phyloP scores from a whole-genome alignment of 2,888 invertebrate genomes.

The Cactoblastis cactorum region DNA sequence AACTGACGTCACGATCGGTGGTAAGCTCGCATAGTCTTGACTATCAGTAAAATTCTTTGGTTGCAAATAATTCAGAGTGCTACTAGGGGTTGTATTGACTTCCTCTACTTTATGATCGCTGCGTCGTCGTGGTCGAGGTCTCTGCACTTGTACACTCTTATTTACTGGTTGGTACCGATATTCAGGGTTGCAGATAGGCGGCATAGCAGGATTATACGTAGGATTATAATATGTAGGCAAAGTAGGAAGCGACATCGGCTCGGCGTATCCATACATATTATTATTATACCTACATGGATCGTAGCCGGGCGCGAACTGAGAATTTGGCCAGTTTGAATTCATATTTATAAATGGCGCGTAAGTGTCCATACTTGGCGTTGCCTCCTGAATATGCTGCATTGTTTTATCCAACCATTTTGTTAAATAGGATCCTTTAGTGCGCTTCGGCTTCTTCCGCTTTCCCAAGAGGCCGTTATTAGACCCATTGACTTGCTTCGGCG shows the following conservation, averaged over 20 bases:
- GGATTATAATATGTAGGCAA: constrained; percentile 77
- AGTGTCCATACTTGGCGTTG: constrained; percentile 58
- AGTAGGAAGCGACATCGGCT: constrained; percentile 83
- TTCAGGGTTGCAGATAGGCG: constrained; percentile 50
- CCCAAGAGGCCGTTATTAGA: constrained; percentile 63
- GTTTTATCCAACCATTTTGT: constrained; percentile 76
- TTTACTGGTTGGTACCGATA: constrained; percentile 57
- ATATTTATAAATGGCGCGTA: constrained; percentile 55
- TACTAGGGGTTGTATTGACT: constrained; percentile 42
- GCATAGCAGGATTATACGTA: constrained; percentile 54
- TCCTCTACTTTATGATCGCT: constrained; percentile 54
- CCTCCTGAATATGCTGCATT: constrained; percentile 63
- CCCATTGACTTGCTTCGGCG: constrained; percentile 67
- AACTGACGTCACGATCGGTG: constrained; percentile 82
- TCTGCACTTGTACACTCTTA: constrained; percentile 57
- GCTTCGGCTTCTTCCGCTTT: constrained; percentile 73
- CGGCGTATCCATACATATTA: constrained; percentile 72
- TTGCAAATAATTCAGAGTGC: constrained; percentile 50
- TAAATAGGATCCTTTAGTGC: constrained; percentile 61
- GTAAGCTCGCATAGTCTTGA: constrained; percentile 83
- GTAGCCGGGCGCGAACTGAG: constrained; percentile 62
- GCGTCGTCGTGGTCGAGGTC: constrained; percentile 51
- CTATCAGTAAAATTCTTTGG: constrained; percentile 64
- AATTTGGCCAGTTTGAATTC: constrained; percentile 50
- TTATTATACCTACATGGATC: constrained; percentile 71